Evolutionary conservation across 2,797 vertebrate genomes (phyloP).

Genomic region (Furcifer pardalis): DNA sequence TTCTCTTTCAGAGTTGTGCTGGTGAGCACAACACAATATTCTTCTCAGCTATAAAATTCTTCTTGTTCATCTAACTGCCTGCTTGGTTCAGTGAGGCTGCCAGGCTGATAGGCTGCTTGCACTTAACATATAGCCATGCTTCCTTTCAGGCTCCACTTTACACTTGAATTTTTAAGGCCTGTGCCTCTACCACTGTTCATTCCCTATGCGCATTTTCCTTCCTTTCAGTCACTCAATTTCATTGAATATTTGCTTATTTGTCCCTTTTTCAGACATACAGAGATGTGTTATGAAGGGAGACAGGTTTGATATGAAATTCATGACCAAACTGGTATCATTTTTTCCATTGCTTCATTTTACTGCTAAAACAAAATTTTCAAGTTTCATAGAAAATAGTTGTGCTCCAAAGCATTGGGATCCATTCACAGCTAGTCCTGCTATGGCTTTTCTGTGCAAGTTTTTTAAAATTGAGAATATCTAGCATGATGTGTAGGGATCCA

Average conservation of each 20-base stretch:
- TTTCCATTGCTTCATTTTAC: neutral
- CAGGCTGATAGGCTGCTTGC: slow-evolving; percentile 28
- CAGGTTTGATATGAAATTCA: neutral
- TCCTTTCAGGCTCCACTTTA: neutral
- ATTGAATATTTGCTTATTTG: neutral
- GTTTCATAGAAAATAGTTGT: neutral
- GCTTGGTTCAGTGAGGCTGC: slow-evolving; percentile 4
- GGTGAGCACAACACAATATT: neutral
- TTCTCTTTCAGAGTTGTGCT: neutral
- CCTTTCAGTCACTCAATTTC: neutral
- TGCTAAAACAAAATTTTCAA: neutral
- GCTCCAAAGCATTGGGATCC: neutral
- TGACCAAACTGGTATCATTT: neutral
- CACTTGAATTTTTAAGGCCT: neutral
- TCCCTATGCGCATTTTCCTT: neutral
- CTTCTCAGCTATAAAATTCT: neutral
- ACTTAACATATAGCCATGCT: slow-evolving; percentile 32
- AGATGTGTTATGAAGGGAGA: neutral
- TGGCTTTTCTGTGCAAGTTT: neutral
- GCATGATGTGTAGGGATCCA: neutral
- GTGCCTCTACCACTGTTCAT: neutral
- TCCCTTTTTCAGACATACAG: neutral
- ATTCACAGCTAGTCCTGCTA: neutral
- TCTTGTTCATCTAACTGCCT: neutral
- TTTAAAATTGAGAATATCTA: neutral